These are phyloP conservation scores for Tigriopus japonicus DNA, from an alignment of 1,140 invertebrate species.

Conservation along the genomic window DNA sequence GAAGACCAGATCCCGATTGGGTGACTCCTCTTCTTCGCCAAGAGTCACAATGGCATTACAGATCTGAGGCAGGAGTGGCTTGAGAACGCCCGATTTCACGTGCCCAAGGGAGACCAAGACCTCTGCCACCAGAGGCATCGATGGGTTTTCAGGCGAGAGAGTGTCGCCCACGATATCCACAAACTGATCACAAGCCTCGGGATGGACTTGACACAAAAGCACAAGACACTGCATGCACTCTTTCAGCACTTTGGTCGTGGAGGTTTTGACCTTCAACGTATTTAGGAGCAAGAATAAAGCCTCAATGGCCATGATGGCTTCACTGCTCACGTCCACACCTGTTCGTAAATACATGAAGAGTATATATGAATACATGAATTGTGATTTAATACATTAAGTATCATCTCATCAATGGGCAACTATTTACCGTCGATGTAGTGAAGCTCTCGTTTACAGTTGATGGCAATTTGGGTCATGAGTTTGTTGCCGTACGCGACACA, in stretches of 20 bases:
- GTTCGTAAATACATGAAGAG: not conserved
- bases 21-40: not conserved
- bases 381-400: too few species aligned
- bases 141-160: conserved; percentile 18
- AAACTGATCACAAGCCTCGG: conserved; percentile 38
- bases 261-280: conserved; percentile 20
- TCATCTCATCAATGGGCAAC: too few species aligned
- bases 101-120: conserved; percentile 51
- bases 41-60: not conserved
- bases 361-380: too few species aligned
- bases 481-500: not conserved
- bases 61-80: conserved; percentile 7
- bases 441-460: not conserved
- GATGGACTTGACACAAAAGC: conserved; percentile 38
- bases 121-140: conserved; percentile 34
- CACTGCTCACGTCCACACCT: conserved; percentile 6
- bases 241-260: conserved; percentile 33
- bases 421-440: not conserved
- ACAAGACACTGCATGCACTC: conserved; percentile 44
- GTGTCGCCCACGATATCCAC: conserved; percentile 39
- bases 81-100: conserved; percentile 35
- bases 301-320: conserved; percentile 30
- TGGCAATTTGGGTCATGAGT: not conserved
- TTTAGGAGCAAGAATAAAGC: conserved; percentile 44
- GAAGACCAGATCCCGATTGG: not conserved